Evolutionary conservation across 2,888 invertebrate species (phyloP), one percentile per base, ranked within the genome.

Genomic region (Atethmia centrago): DNA sequence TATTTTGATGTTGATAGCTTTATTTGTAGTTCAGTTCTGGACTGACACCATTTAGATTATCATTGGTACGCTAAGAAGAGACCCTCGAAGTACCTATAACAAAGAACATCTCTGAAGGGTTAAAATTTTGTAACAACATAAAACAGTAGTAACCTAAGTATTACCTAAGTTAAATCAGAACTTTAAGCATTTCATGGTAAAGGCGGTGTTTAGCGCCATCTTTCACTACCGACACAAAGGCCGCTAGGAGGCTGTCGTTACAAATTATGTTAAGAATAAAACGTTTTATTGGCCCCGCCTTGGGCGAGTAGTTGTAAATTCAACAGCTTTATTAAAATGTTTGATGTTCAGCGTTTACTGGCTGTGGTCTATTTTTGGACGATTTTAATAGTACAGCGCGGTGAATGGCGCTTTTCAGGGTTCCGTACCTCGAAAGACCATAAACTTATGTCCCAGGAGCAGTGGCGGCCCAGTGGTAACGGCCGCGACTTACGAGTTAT

Each of bases 271-370:
- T 82, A 82, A 80, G 80, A 88, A 90, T 90, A 88, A 88, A 90
- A 89, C 86, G 88, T 89, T 90, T 90, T 87, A 90, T 87, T 89
- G 87, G 80, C 62, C 68, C 84, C 84, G 80, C 74, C 74, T 80
- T 86, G 85, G 85, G 84, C 88, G 82, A 83, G 83, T 77, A 75
- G 75, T 74, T 75, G 66, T 72, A 73, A 82, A 81, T 81, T 82
- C 73, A 74, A 72, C 82, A 74, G 69, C 74, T 88, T 61, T 68
- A 63, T 69, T 82, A 61, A 78, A 82, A 74, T 78, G 58, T 66
- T 80, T 71, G 36, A 69, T 77, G 71, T 68, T 74, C 65, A 74
- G 45, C 53, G 40, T 58, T 81, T 68, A 74, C 64, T 51, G 61
- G 59, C 42, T 45, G 42, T 61, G 28, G 55, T 66, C 25, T 75